phyloP scores from a whole-genome alignment of 2,797 vertebrate species.

The Spinus pinus region DNA sequence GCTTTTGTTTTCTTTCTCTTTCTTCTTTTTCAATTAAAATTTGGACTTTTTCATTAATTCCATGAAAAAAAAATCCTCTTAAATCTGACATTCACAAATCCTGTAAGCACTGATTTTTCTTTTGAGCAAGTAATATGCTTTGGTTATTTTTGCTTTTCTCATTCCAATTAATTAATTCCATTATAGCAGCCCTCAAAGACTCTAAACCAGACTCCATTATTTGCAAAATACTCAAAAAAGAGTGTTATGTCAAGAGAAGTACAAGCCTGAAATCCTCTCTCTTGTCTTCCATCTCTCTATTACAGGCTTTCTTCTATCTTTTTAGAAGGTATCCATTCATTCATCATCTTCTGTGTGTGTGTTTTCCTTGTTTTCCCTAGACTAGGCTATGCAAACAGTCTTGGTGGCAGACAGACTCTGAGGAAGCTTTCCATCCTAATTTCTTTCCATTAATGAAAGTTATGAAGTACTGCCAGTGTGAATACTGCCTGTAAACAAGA shows the following conservation, averaged over 20 bases:
- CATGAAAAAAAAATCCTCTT: not conserved
- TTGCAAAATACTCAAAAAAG: not conserved
- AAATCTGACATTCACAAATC: not conserved
- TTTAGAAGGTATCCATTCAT: not conserved
- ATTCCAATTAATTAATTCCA: not conserved
- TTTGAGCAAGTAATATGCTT: not conserved
- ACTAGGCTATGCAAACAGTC: not conserved
- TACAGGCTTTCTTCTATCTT: not conserved
- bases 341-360: not conserved
- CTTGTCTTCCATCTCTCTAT: not conserved
- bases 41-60: not conserved
- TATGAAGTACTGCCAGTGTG: not conserved
- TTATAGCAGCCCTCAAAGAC: not conserved
- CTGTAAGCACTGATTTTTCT: not conserved
- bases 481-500: not conserved
- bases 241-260: not conserved
- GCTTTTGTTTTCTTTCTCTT: not conserved
- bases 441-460: not conserved
- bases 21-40: not conserved
- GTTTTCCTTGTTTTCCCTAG: constrained; percentile 12
- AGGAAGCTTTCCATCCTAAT: constrained; percentile 5
- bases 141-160: not conserved
- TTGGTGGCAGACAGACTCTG: not conserved
- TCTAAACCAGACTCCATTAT: not conserved
- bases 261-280: not conserved